Evolutionary conservation across 1,140 invertebrate species (phyloP).

Genomic region (Pseudomyrmex flavicornis): DNA sequence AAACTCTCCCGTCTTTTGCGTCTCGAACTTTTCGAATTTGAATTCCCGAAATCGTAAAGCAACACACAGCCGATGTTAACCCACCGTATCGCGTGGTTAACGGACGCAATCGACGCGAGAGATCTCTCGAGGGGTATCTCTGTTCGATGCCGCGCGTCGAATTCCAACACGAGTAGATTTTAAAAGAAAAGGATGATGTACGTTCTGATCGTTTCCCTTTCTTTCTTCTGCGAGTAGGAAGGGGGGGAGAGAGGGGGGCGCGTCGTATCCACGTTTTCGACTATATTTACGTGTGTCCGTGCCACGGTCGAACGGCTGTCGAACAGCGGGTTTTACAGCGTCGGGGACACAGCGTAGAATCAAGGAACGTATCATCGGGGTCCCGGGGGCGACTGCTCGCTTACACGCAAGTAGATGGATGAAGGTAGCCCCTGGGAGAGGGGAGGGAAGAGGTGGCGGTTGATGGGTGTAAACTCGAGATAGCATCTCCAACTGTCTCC

Average conservation of each 20-base stretch:
- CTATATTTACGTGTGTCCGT: constrained; percentile 70
- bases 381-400: constrained; percentile 62
- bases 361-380: constrained; percentile 59
- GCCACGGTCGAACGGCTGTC: constrained; percentile 65
- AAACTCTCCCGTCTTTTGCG: not conserved
- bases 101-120: constrained; percentile 38
- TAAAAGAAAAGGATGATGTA: constrained; percentile 47
- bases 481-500: constrained; percentile 71
- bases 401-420: constrained; percentile 76
- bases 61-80: not conserved
- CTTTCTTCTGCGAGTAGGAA: not conserved
- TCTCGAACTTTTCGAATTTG: constrained; percentile 48
- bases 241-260: not conserved
- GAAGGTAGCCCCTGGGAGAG: constrained; percentile 66
- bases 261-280: constrained; percentile 63
- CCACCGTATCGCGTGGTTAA: not conserved
- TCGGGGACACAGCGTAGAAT: constrained; percentile 34
- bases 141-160: constrained; percentile 30
- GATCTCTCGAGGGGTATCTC: constrained; percentile 60
- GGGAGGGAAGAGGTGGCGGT: constrained; percentile 73
- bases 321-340: constrained; percentile 71
- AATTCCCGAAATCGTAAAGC: constrained; percentile 63
- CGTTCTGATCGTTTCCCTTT: constrained; percentile 27
- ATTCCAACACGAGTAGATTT: constrained; percentile 63
- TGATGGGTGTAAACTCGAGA: constrained; percentile 79